These are phyloP conservation scores for Empis stercorea DNA, from an alignment of 2,888 invertebrate species.

Conservation along the genomic window DNA sequence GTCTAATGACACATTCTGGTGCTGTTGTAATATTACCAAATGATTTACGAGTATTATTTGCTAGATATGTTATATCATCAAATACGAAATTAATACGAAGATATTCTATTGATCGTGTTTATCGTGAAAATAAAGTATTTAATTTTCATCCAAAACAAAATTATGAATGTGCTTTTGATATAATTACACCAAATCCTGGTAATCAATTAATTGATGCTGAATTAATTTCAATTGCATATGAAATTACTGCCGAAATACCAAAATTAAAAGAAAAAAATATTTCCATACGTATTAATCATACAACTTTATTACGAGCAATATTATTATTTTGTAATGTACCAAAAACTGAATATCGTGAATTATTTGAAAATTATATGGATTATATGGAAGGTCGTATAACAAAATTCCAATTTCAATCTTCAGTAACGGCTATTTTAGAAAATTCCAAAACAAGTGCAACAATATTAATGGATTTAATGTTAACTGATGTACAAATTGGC, in stretches of 20 bases:
- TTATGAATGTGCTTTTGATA: constrained; percentile 86
- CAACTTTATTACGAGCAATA: constrained; percentile 58
- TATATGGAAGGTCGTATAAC: constrained; percentile 45
- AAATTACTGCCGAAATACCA: constrained; percentile 57
- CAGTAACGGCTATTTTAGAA: constrained; percentile 52
- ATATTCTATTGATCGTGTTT: constrained; percentile 78
- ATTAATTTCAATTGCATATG: constrained; percentile 61
- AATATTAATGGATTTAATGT: constrained; percentile 27
- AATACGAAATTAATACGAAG: constrained; percentile 66
- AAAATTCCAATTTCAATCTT: constrained; percentile 57
- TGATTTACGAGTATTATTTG: constrained; percentile 70
- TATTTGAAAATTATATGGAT: constrained; percentile 28
- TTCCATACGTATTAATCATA: constrained; percentile 65
- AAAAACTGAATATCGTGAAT: constrained; percentile 42
- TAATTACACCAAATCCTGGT: constrained; percentile 64
- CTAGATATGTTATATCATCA: constrained; percentile 69
- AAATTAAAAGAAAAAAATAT: constrained; percentile 50
- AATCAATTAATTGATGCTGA: constrained; percentile 76
- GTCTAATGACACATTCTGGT: constrained; percentile 78
- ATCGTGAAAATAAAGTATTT: constrained; percentile 60
- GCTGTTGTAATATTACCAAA: constrained; percentile 72
- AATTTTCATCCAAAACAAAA: constrained; percentile 83
- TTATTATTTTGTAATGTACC: constrained; percentile 70
- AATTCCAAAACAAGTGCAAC: constrained; percentile 32
- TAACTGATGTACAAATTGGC: constrained; percentile 27